A percentile compares a stretch with the other conserved stretches of the same genome.
These are phyloP conservation scores for Oreochromis aureus DNA, from an alignment of 2,113 vertebrate species.

Conservation along the genomic window DNA sequence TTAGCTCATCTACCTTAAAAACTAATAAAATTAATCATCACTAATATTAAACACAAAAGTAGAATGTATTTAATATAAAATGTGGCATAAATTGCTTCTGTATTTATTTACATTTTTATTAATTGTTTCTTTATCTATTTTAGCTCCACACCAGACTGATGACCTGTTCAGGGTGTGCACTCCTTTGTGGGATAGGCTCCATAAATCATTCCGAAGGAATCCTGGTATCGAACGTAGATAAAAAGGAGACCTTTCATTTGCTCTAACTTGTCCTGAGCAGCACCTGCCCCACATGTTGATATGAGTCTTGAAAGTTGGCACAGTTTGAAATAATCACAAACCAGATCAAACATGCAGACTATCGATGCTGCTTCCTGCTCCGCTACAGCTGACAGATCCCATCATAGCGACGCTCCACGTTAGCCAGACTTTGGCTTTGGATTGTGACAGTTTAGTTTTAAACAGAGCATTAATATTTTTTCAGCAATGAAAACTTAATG, in stretches of 20 bases:
- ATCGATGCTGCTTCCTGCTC: neutral
- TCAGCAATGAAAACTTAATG: neutral
- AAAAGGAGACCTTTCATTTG: neutral
- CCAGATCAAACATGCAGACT: neutral
- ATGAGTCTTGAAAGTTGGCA: neutral
- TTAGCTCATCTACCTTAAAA: neutral
- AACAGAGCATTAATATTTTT: neutral
- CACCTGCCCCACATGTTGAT: neutral
- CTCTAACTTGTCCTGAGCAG: neutral
- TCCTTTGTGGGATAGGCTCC: accelerated
- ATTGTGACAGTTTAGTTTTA: accelerated
- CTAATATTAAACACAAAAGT: neutral
- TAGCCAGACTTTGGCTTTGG: neutral
- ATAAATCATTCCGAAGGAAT: neutral
- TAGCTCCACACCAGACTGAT: accelerated
- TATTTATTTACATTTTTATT: neutral
- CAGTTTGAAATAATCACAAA: neutral
- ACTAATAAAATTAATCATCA: accelerated
- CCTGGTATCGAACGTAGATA: neutral
- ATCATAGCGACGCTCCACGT: neutral
- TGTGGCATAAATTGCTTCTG: neutral
- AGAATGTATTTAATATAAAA: accelerated
- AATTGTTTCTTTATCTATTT: neutral
- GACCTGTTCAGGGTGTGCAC: neutral
- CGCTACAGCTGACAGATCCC: accelerated